Percentiles rank a stretch among this genome's conserved stretches.
phyloP scores from a whole-genome alignment of 2,888 invertebrate genomes.

The Tipula unca region DNA sequence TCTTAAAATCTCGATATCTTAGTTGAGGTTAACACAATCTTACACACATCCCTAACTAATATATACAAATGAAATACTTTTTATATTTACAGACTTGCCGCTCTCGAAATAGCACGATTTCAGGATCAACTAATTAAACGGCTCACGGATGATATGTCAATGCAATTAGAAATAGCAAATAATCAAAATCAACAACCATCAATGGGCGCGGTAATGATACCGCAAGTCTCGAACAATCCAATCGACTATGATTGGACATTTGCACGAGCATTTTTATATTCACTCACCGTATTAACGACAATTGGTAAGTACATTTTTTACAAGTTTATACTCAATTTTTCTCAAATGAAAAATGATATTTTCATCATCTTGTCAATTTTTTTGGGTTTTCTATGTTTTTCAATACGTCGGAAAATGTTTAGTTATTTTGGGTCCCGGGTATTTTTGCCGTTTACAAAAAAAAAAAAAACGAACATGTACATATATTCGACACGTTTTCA shows the following conservation, averaged over 20 bases:
- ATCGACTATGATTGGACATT: conserved; percentile 74
- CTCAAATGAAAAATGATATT: background rate
- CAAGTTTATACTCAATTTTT: background rate
- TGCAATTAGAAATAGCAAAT: conserved; percentile 46
- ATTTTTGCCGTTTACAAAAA: background rate
- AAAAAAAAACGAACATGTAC: background rate
- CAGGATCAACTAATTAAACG: conserved; percentile 75
- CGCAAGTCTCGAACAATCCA: conserved; percentile 33
- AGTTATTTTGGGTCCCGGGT: background rate
- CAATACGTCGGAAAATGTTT: background rate
- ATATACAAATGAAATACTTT: background rate
- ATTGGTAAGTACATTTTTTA: conserved; percentile 57
- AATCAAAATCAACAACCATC: conserved; percentile 35
- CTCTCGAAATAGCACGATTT: conserved; percentile 52
- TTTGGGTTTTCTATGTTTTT: background rate
- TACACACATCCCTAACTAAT: no score
- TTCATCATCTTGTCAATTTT: background rate
- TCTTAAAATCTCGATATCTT: no score
- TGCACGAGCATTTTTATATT: conserved; percentile 87
- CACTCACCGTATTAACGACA: conserved; percentile 86
- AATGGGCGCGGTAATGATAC: conserved; percentile 39
- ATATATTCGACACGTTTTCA: background rate
- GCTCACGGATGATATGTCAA: conserved; percentile 67
- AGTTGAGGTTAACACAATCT: no score
- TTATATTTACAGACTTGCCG: conserved; percentile 36